Conservation (phyloP, 2,888 invertebrate species). For the Calameuta filiformis region DNA sequence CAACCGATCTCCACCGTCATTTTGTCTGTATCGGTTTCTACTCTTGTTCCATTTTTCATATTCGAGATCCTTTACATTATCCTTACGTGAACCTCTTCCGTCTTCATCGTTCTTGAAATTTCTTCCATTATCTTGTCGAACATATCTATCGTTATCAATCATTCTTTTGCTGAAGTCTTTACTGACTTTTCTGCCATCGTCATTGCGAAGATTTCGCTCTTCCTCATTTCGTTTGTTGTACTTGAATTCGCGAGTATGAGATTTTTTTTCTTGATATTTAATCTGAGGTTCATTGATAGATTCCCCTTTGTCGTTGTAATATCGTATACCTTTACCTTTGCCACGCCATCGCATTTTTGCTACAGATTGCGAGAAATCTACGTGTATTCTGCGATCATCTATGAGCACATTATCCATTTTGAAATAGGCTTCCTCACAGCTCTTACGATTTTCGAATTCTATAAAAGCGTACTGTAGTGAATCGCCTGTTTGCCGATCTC, state of each 20-base stretch:
- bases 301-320: slow-evolving; percentile 64
- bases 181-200: too few relatives aligned
- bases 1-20: too few relatives aligned
- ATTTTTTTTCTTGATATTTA: too few relatives aligned
- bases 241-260: background rate
- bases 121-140: too few relatives aligned
- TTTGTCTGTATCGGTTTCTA: too few relatives aligned
- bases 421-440: slow-evolving; percentile 98
- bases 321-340: slow-evolving; percentile 83
- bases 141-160: too few relatives aligned
- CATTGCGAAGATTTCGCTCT: background rate
- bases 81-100: too few relatives aligned
- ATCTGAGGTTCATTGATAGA: slow-evolving; percentile 18
- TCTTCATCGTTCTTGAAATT: too few relatives aligned
- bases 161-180: too few relatives aligned
- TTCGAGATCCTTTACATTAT: too few relatives aligned
- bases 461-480: slow-evolving; percentile 99
- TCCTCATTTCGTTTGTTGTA: slow-evolving; percentile 3
- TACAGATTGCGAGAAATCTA: slow-evolving; percentile 99
- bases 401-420: slow-evolving; percentile 99
- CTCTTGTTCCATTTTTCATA: too few relatives aligned
- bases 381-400: slow-evolving; percentile 98
- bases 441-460: slow-evolving; percentile 91
- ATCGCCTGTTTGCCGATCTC: slow-evolving; percentile 91
- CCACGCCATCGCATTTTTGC: slow-evolving; percentile 93